phyloP scores from a whole-genome alignment of 1,140 invertebrate genomes.

The Orchestia grillus region DNA sequence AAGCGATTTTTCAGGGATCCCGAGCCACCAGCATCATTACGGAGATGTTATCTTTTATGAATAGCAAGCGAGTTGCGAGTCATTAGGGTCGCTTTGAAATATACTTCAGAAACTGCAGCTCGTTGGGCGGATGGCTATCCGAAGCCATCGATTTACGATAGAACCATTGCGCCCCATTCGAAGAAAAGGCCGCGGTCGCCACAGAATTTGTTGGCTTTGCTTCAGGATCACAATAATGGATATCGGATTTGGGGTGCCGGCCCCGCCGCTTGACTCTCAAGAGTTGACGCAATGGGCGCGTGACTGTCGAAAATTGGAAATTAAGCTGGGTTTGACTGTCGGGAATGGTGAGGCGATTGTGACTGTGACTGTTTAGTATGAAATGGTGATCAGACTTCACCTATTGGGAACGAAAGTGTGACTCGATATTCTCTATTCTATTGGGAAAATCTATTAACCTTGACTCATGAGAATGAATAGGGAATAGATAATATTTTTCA shows the following conservation, averaged over 20 bases:
- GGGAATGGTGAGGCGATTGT: background rate
- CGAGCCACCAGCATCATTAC: conserved; percentile 18
- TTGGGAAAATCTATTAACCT: background rate
- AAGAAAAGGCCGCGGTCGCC: conserved; percentile 9
- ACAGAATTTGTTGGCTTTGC: conserved; percentile 46
- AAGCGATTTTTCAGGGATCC: conserved; percentile 14
- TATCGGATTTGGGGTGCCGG: conserved; percentile 32
- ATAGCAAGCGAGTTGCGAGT: conserved; percentile 38
- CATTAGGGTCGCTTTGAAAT: background rate
- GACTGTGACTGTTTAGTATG: background rate
- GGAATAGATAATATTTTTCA: background rate
- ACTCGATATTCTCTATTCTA: background rate
- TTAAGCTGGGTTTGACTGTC: background rate
- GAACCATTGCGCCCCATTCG: background rate
- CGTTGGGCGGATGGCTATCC: background rate
- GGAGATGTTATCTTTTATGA: conserved; percentile 43
- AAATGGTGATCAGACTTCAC: background rate
- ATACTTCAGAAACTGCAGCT: conserved; percentile 17
- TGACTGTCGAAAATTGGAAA: background rate
- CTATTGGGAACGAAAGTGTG: background rate
- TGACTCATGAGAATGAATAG: background rate
- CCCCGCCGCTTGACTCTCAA: conserved; percentile 36
- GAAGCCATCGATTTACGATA: conserved; percentile 51
- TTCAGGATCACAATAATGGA: conserved; percentile 47
- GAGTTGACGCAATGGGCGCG: conserved; percentile 4